Conservation (phyloP, 2,113 vertebrate species). For the Hippocampus zosterae region DNA sequence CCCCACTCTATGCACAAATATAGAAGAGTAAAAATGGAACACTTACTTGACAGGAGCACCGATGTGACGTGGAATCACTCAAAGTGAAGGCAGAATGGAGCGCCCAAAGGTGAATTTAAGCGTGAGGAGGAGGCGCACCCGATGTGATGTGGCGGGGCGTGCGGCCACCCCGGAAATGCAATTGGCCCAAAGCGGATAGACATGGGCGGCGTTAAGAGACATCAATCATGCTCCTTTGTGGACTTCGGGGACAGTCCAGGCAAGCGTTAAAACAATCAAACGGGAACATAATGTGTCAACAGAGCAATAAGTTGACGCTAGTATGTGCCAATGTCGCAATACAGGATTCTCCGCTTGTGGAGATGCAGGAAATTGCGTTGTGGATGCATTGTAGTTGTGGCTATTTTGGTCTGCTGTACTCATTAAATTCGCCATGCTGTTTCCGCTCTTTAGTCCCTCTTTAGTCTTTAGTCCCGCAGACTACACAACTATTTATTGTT, state of each 20-base stretch:
- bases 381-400: not conserved
- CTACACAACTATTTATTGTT: too few species aligned
- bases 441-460: too few species aligned
- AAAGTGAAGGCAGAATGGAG: conserved; percentile 21
- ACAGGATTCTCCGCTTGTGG: conserved; percentile 36
- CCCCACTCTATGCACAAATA: not conserved
- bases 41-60: conserved; percentile 49
- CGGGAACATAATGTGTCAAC: conserved; percentile 10
- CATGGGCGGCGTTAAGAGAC: conserved; percentile 31
- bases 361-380: not conserved
- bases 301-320: not conserved
- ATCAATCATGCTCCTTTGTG: conserved; percentile 22
- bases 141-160: conserved; percentile 60
- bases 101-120: conserved; percentile 53
- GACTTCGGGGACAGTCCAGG: conserved; percentile 24
- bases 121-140: conserved; percentile 25
- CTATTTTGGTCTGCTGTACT: not conserved
- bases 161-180: conserved; percentile 8
- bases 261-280: conserved; percentile 6
- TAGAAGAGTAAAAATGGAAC: not conserved
- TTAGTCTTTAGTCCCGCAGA: too few species aligned
- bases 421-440: not conserved
- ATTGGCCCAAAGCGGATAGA: conserved; percentile 49
- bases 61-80: conserved; percentile 12
- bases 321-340: conserved; percentile 23